Evolutionary conservation across 2,797 vertebrate genomes (phyloP).

Genomic region (Tinamus major): DNA sequence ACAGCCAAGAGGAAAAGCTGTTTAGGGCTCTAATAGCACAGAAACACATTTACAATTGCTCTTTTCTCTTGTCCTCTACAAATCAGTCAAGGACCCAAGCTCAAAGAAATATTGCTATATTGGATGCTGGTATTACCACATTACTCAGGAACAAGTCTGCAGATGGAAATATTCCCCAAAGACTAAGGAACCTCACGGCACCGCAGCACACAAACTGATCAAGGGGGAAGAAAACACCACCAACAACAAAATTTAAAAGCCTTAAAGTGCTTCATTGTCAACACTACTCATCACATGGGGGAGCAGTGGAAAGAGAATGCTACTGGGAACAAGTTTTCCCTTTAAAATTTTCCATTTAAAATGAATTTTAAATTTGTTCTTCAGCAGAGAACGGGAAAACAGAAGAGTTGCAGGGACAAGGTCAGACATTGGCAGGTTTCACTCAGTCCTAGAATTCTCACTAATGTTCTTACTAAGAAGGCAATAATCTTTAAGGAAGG

Average conservation of each 20-base stretch:
- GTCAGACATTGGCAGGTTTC: background rate
- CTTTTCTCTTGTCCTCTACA: slow-evolving; percentile 47
- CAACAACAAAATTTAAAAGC: background rate
- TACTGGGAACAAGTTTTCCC: background rate
- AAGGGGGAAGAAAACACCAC: background rate
- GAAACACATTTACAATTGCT: slow-evolving; percentile 28
- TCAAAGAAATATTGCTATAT: slow-evolving; percentile 15
- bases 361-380: background rate
- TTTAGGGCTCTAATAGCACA: slow-evolving; percentile 15
- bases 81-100: slow-evolving; percentile 32
- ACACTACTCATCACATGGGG: background rate
- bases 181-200: background rate
- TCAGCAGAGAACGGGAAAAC: background rate
- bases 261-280: background rate
- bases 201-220: background rate
- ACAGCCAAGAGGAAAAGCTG: slow-evolving; percentile 21
- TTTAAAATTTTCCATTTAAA: background rate
- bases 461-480: background rate
- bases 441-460: background rate
- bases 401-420: background rate
- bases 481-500: background rate
- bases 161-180: background rate
- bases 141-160: background rate
- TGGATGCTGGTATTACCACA: background rate
- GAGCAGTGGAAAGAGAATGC: background rate